Evolutionary conservation across 2,888 invertebrate genomes (phyloP), one percentile per base, ranked within the genome.

Genomic region (Piscicola geometra): DNA sequence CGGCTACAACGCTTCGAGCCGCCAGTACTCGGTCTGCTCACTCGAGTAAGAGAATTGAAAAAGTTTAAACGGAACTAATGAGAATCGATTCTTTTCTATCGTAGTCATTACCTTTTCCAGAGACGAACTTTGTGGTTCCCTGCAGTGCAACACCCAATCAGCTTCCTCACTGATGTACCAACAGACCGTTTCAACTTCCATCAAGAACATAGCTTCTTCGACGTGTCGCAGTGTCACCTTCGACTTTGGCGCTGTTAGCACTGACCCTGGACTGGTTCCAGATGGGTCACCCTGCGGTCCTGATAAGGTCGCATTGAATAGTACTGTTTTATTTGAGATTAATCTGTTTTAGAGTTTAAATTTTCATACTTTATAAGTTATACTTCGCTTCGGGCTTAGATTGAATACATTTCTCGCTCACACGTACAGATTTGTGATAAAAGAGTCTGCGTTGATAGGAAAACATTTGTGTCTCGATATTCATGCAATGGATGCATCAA

Each of bases 181-280:
- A 1, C 47, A 52, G n/a, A 30, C 15, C 41, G 15, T 52, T n/a
- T 47, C 30, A 32, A n/a, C 28, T 25, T 28, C 52, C 32, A 30
- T 21, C 0, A 71, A 52, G 1, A 47, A 30, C 3, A 2, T 32
- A 15, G 30, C 28, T 1, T 9, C 21, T 15, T 28, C 5, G 3
- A 1, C 21, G 9, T 71, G 71, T 33, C 18, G 1, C 25, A 60
- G 25, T 25, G 28, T 18, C 64, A 35, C 30, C 32, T 1, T 73
- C 35, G 73, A 73, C 52, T 73, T 60, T n/a, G 73, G 73, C 0
- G 18, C 1, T 1, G 1, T 21, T 0, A 35, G 32, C 12, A 56
- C 56, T 5, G 52, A 64, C 52, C 73, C 73, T 21, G 64, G 64
- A 18, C 56, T 73, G 73, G 60, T 64, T 30, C 64, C 73, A 12